Conservation (phyloP, 2,888 invertebrate genomes). For the Thera obeliscata region DNA sequence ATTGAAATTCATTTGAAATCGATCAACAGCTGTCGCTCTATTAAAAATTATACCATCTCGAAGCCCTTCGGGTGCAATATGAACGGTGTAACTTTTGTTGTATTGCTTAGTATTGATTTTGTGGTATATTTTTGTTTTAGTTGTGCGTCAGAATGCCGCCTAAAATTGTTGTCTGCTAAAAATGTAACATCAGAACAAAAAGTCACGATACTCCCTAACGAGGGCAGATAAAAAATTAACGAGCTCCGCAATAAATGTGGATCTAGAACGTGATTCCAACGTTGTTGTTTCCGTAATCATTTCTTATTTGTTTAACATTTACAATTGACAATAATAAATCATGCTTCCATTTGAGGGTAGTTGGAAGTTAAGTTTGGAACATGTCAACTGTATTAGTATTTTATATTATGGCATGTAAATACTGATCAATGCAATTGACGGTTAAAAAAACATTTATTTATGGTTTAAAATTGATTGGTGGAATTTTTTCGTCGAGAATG, state of each 20-base stretch:
- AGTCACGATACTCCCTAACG: slow-evolving; percentile 40
- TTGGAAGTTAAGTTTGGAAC: background rate
- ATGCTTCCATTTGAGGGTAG: background rate
- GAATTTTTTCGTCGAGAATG: too few relatives aligned
- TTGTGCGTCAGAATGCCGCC: slow-evolving; percentile 23
- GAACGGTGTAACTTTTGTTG: background rate
- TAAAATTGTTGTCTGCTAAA: slow-evolving; percentile 29
- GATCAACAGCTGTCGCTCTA: too few relatives aligned
- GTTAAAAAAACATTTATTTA: too few relatives aligned
- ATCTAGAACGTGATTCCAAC: slow-evolving; percentile 55
- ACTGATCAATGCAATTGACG: background rate
- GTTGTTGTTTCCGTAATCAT: slow-evolving; percentile 49
- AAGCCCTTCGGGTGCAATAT: background rate
- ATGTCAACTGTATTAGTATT: background rate
- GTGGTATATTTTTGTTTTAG: slow-evolving; percentile 13
- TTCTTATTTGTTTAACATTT: slow-evolving; percentile 8
- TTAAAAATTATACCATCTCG: background rate
- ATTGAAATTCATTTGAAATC: too few relatives aligned
- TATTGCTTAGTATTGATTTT: background rate
- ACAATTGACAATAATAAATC: background rate
- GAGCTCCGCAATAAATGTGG: slow-evolving; percentile 54
- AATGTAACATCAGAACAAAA: slow-evolving; percentile 31
- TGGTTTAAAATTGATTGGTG: too few relatives aligned
- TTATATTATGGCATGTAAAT: too few relatives aligned
- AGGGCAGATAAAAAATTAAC: slow-evolving; percentile 60